Percentiles rank a stretch among this genome's conserved stretches.
Conservation (phyloP, 1,140 invertebrate genomes). For the Cataglyphis hispanica region DNA sequence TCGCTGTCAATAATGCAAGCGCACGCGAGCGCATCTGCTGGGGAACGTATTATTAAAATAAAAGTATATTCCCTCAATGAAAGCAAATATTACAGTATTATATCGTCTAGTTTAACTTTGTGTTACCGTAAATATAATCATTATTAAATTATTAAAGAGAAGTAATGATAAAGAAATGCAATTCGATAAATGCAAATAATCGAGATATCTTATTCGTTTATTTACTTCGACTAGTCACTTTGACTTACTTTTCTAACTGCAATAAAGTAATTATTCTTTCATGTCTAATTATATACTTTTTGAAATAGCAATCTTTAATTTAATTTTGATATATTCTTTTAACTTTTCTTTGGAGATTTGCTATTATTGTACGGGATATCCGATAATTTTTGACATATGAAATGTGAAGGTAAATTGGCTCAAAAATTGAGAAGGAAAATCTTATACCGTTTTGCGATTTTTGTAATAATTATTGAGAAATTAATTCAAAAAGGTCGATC, state of each 20-base stretch:
- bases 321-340: neutral
- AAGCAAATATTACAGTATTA: too few species aligned
- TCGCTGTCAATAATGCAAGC: neutral
- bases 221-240: neutral
- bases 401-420: too few species aligned
- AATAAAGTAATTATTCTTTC: neutral
- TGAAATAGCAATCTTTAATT: neutral
- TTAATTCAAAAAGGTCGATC: too few species aligned
- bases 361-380: neutral
- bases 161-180: neutral
- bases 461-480: too few species aligned
- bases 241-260: neutral
- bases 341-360: neutral
- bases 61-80: too few species aligned
- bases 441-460: too few species aligned
- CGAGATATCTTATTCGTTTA: neutral
- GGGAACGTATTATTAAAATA: too few species aligned
- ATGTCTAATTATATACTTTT: neutral
- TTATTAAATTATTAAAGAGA: neutral
- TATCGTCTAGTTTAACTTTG: neutral
- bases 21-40: neutral
- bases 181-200: neutral
- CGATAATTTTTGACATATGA: too few species aligned
- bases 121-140: neutral
- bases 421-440: too few species aligned